Percentiles rank a stretch among this genome's conserved stretches.
These are phyloP conservation scores for Taphrorychus bicolor DNA, from an alignment of 2,888 invertebrate genomes.

Conservation along the genomic window DNA sequence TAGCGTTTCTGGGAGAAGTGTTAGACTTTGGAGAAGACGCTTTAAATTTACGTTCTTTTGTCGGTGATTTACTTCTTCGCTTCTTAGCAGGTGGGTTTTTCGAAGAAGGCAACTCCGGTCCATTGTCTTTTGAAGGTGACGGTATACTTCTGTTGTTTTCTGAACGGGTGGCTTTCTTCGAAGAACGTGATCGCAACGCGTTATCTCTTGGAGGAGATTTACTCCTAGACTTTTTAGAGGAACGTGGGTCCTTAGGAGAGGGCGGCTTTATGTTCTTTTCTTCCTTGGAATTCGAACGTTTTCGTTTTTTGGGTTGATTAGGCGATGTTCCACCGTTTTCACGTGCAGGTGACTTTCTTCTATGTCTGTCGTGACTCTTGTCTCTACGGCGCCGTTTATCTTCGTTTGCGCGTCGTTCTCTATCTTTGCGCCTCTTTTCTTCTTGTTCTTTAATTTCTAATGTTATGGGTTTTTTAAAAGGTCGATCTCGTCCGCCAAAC, in stretches of 20 bases:
- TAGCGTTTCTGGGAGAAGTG: neutral
- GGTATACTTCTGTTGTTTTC: too few species aligned
- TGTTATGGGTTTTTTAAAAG: conserved; percentile 72
- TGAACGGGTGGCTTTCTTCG: too few species aligned
- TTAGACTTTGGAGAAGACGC: too few species aligned
- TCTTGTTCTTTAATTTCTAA: conserved; percentile 53
- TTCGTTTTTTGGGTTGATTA: neutral
- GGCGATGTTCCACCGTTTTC: conserved; percentile 4
- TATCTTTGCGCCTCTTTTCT: conserved; percentile 38
- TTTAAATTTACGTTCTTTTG: too few species aligned
- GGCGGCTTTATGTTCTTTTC: neutral
- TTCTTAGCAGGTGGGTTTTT: too few species aligned
- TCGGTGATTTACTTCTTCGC: too few species aligned
- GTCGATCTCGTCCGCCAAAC: conserved; percentile 83
- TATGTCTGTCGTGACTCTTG: conserved; percentile 11
- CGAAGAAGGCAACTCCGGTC: too few species aligned
- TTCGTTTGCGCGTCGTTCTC: conserved; percentile 21
- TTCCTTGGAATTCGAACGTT: neutral
- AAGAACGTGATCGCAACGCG: too few species aligned
- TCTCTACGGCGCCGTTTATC: conserved; percentile 14
- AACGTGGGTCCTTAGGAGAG: neutral
- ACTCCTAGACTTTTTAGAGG: too few species aligned
- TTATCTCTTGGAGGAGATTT: too few species aligned
- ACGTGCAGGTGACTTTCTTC: conserved; percentile 8
- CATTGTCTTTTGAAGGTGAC: too few species aligned